Percentiles rank a stretch among this genome's conserved stretches.
These are phyloP conservation scores for Podiceps cristatus DNA, from an alignment of 2,113 vertebrate species.

Conservation along the genomic window DNA sequence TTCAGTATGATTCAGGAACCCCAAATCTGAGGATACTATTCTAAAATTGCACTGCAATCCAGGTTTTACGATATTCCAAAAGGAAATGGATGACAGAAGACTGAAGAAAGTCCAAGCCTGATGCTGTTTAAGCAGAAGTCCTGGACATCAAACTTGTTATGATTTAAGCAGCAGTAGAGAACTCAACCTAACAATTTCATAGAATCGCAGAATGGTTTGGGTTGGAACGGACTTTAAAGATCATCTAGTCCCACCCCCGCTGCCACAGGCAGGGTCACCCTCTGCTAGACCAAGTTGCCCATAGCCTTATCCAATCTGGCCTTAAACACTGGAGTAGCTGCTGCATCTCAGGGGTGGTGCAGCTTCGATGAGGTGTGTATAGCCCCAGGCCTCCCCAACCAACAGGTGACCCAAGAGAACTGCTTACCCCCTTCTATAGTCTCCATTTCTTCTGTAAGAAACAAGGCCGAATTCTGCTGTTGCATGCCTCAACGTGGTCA, in stretches of 20 bases:
- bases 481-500: not conserved
- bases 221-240: too few species aligned
- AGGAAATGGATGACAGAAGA: not conserved
- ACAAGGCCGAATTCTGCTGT: not conserved
- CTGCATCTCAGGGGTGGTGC: not conserved
- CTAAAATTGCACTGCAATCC: not conserved
- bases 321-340: not conserved
- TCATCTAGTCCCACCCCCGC: too few species aligned
- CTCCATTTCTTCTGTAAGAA: not conserved
- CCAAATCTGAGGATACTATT: not conserved
- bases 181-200: not conserved
- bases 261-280: too few species aligned
- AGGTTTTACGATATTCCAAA: not conserved
- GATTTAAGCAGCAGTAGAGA: not conserved
- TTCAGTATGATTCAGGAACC: not conserved
- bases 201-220: too few species aligned
- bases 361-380: rapidly evolving
- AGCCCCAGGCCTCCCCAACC: not conserved
- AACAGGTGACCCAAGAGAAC: not conserved
- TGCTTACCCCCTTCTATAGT: not conserved
- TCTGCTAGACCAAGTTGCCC: too few species aligned
- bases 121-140: not conserved
- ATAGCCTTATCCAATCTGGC: too few species aligned
- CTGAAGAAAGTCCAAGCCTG: not conserved
- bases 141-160: not conserved